Evolutionary conservation across 1,140 invertebrate genomes (phyloP).

Genomic region (Ctenoplectra terminalis): DNA sequence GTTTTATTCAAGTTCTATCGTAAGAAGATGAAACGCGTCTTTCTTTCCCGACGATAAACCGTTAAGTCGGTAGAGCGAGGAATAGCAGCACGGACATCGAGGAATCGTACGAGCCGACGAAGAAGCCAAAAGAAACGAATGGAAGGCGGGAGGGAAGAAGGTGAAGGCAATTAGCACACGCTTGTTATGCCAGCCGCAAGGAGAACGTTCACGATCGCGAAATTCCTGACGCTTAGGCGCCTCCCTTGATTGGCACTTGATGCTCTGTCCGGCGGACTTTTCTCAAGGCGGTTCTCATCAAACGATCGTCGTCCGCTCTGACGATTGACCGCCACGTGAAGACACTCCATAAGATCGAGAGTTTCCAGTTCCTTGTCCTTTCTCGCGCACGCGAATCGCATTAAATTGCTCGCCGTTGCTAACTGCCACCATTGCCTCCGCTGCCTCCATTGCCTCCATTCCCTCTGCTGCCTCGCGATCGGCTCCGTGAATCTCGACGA

Average conservation of each 20-base stretch:
- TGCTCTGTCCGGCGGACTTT: conserved; percentile 25
- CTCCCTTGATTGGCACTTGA: conserved; percentile 71
- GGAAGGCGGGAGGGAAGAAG: neutral
- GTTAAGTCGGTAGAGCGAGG: conserved; percentile 22
- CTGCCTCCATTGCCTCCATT: no score
- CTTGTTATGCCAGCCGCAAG: conserved; percentile 68
- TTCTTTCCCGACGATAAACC: neutral
- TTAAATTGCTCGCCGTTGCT: neutral
- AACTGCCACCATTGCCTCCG: neutral
- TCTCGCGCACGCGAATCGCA: conserved; percentile 15
- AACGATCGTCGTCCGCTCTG: conserved; percentile 39
- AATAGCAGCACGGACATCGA: conserved; percentile 21
- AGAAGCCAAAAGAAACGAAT: conserved; percentile 4
- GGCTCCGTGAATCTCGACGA: neutral
- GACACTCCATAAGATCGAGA: conserved; percentile 31
- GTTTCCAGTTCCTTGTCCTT: conserved; percentile 6
- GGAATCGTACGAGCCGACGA: conserved; percentile 48
- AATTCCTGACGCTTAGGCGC: conserved; percentile 68
- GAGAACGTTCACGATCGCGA: conserved; percentile 55
- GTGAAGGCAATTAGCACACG: conserved; percentile 72
- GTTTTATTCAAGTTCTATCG: neutral
- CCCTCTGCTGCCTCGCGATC: no score
- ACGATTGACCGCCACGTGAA: conserved; percentile 31
- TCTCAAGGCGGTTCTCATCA: conserved; percentile 60
- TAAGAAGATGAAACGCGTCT: neutral